phyloP scores from a whole-genome alignment of 2,113 vertebrate species.

The Catharus fuscescens region DNA sequence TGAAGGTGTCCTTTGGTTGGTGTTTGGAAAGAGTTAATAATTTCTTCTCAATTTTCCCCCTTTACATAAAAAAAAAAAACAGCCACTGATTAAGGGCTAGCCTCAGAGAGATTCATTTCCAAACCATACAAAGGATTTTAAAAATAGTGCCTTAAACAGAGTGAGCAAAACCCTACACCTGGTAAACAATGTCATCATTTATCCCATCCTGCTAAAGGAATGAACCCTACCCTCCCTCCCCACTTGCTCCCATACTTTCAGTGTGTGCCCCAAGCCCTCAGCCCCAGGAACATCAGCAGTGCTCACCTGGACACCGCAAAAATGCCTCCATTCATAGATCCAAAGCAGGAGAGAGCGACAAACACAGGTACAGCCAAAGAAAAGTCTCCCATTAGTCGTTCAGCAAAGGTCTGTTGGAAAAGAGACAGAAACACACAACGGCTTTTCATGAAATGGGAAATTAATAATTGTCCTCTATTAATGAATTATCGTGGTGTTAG shows the following conservation, averaged over 20 bases:
- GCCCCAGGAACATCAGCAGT: not conserved
- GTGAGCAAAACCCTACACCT: not conserved
- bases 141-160: not conserved
- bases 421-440: not conserved
- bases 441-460: slow-evolving; percentile 2
- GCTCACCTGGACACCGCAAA: slow-evolving; percentile 93
- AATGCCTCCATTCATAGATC: slow-evolving; percentile 91
- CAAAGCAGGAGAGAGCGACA: slow-evolving; percentile 94
- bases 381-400: slow-evolving; percentile 87
- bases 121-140: not conserved
- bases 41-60: not conserved
- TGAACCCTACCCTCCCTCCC: not conserved
- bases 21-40: not conserved
- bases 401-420: slow-evolving; percentile 87
- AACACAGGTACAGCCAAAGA: slow-evolving; percentile 90
- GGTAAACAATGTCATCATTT: not conserved
- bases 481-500: not conserved
- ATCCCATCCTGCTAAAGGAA: not conserved
- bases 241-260: not conserved
- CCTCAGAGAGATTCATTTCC: not conserved
- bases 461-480: not conserved
- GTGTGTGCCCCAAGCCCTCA: not conserved
- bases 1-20: not conserved
- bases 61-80: not conserved
- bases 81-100: not conserved